Percentiles rank a stretch among this genome's conserved stretches.
Evolutionary conservation across 2,888 invertebrate species (phyloP).

Genomic region (Geotrupes spiniger): DNA sequence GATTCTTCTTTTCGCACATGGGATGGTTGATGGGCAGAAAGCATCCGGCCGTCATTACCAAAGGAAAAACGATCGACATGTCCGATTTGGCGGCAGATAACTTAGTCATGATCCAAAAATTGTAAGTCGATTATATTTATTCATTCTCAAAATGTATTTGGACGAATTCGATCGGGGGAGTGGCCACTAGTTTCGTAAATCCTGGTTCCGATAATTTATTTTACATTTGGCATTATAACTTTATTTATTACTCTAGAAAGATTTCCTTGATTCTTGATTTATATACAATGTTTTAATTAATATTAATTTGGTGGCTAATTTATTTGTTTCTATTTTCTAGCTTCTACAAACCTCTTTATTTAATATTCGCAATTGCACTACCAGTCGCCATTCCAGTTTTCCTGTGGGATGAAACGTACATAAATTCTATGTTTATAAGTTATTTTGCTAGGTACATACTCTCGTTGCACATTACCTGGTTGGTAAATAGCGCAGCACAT

Average conservation of each 20-base stretch:
- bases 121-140: constrained; percentile 59
- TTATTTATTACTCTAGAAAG: too few species aligned
- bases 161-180: too few species aligned
- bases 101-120: constrained; percentile 72
- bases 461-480: constrained; percentile 74
- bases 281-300: too few species aligned
- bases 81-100: constrained; percentile 72
- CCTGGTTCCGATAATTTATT: too few species aligned
- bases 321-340: constrained; percentile 52
- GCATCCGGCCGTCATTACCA: constrained; percentile 70
- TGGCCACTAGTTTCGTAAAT: too few species aligned
- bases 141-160: too few species aligned
- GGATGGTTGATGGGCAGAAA: constrained; percentile 81
- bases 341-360: constrained; percentile 61
- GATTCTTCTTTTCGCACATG: constrained; percentile 85
- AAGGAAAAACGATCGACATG: constrained; percentile 67
- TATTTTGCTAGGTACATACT: constrained; percentile 62
- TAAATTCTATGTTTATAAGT: constrained; percentile 59
- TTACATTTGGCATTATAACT: too few species aligned
- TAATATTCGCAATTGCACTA: constrained; percentile 58
- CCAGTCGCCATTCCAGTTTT: constrained; percentile 65
- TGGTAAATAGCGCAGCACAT: constrained; percentile 80
- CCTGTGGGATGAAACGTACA: constrained; percentile 65
- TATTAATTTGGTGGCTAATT: too few species aligned
- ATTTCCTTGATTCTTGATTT: too few species aligned